Evolutionary conservation across 1,140 invertebrate species (phyloP).

Genomic region (Achroia grisella): DNA sequence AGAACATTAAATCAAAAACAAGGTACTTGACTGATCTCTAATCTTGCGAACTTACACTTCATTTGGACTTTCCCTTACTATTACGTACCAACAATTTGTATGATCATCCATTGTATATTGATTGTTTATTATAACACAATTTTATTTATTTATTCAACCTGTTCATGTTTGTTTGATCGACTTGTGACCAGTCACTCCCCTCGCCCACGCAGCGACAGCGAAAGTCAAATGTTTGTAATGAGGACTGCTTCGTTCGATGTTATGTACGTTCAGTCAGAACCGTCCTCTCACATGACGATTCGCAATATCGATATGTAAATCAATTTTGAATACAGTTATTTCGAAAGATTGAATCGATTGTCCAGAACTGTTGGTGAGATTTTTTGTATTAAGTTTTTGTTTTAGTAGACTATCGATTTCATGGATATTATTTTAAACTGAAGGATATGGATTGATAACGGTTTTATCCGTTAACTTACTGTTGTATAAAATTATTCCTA

Average conservation of each 20-base stretch:
- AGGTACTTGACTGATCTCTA: no score
- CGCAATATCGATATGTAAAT: slow-evolving; percentile 14
- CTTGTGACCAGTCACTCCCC: slow-evolving; percentile 24
- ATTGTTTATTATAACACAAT: slow-evolving; percentile 1
- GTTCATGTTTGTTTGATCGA: slow-evolving; percentile 26
- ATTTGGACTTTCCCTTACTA: no score
- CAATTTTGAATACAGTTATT: slow-evolving; percentile 26
- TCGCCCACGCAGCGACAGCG: slow-evolving; percentile 22
- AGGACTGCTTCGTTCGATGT: slow-evolving; percentile 18
- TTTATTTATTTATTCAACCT: slow-evolving; percentile 30
- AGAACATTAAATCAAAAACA: no score
- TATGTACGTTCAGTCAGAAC: slow-evolving; percentile 21
- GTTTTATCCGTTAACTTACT: no score
- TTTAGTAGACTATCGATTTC: no score
- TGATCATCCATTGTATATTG: not conserved
- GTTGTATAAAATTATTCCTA: no score
- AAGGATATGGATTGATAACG: no score
- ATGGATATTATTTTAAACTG: no score
- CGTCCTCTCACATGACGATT: slow-evolving; percentile 17
- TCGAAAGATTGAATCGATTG: slow-evolving; percentile 21
- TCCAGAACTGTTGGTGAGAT: slow-evolving; percentile 8
- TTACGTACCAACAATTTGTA: no score
- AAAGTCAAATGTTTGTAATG: slow-evolving; percentile 16
- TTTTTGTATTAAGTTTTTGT: no score
- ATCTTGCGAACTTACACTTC: no score